A percentile compares a stretch with the other conserved stretches of the same genome.
phyloP scores from a whole-genome alignment of 1,140 invertebrate species.

The Rhagoletis zephyria region DNA sequence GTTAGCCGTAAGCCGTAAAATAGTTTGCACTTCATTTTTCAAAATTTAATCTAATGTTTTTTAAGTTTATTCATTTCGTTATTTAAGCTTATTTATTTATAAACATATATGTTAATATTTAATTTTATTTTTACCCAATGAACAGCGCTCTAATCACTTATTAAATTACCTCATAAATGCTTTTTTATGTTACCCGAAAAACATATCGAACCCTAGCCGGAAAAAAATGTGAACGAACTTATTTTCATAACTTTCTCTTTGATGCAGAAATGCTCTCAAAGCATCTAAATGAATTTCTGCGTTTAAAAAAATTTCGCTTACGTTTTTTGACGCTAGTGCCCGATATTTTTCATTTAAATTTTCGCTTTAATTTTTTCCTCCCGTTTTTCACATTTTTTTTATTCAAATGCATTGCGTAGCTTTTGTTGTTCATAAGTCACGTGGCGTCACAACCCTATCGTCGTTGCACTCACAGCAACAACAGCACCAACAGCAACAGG shows the following conservation, averaged over 20 bases:
- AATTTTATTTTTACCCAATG: background rate
- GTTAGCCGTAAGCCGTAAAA: too few relatives aligned
- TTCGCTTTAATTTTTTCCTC: conserved; percentile 55
- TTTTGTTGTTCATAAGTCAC: conserved; percentile 86
- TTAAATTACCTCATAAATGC: background rate
- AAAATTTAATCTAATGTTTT: too few relatives aligned
- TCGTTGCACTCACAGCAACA: conserved; percentile 75
- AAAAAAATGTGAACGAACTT: too few relatives aligned
- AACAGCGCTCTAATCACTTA: background rate
- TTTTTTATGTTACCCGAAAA: background rate
- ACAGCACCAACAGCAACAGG: conserved; percentile 68
- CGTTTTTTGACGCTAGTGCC: too few relatives aligned
- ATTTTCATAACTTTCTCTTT: too few relatives aligned
- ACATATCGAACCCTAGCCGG: too few relatives aligned
- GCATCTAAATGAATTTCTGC: too few relatives aligned
- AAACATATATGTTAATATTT: background rate
- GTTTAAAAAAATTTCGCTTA: too few relatives aligned
- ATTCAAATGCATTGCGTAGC: conserved; percentile 67
- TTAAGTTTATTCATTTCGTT: too few relatives aligned
- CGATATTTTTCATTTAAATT: background rate
- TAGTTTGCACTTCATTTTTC: too few relatives aligned
- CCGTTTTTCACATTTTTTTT: conserved; percentile 66
- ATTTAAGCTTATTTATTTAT: too few relatives aligned
- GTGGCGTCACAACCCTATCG: conserved; percentile 84
- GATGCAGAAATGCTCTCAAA: too few relatives aligned